Evolutionary conservation across 2,113 vertebrate genomes (phyloP).

Genomic region (Pteronura brasiliensis): DNA sequence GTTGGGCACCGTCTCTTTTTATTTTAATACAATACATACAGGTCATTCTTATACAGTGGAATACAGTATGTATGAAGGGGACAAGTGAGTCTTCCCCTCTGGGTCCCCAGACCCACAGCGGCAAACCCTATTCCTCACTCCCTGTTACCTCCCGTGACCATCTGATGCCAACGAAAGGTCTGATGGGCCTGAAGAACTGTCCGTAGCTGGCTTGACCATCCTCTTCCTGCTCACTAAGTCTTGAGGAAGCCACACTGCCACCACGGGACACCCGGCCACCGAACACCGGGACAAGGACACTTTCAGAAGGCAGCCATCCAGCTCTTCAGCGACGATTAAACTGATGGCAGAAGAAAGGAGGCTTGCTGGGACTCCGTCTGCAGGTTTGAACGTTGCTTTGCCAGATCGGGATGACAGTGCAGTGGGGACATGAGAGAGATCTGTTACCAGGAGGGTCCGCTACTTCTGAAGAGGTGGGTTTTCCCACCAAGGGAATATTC

Average conservation of each 20-base stretch:
- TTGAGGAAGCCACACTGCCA: background rate
- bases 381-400: background rate
- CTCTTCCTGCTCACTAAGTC: background rate
- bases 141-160: background rate
- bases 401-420: background rate
- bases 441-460: background rate
- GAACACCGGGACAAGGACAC: background rate
- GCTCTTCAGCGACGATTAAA: background rate
- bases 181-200: background rate
- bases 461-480: slow-evolving; percentile 1
- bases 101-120: background rate
- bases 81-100: background rate
- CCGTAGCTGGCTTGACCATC: background rate
- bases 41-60: background rate
- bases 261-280: too few species aligned
- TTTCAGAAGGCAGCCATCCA: background rate
- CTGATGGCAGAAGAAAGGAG: background rate
- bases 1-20: background rate
- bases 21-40: background rate
- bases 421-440: background rate
- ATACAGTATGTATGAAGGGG: too few species aligned
- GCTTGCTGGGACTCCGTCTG: background rate
- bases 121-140: background rate
- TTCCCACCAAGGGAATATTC: slow-evolving; percentile 37
- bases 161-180: background rate